A percentile compares a stretch with the other conserved stretches of the same genome.
Evolutionary conservation across 2,888 invertebrate genomes (phyloP).

Genomic region (Macrosoma leucophasiata): DNA sequence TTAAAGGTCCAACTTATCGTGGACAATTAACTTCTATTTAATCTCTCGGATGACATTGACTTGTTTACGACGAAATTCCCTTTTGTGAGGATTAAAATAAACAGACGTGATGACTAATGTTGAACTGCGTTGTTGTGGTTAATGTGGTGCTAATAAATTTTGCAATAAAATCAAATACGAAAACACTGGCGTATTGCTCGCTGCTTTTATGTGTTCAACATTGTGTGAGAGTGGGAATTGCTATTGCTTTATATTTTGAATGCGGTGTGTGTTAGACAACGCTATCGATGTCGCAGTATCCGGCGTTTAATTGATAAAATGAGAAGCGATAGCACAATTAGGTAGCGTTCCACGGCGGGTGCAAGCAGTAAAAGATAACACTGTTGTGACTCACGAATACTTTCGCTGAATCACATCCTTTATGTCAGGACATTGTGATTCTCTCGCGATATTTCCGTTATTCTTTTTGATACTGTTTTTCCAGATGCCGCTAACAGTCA

Average conservation of each 20-base stretch:
- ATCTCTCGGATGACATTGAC: slow-evolving; percentile 34
- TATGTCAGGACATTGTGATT: slow-evolving; percentile 44
- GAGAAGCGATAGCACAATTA: slow-evolving; percentile 35
- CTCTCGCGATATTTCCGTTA: slow-evolving; percentile 42
- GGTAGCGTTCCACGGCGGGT: slow-evolving; percentile 38
- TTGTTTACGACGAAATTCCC: slow-evolving; percentile 32
- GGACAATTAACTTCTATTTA: slow-evolving; percentile 45
- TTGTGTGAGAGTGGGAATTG: slow-evolving; percentile 25
- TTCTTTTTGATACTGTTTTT: slow-evolving; percentile 52
- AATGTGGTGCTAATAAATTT: slow-evolving; percentile 36
- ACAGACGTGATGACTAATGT: slow-evolving; percentile 35
- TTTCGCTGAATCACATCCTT: slow-evolving; percentile 58
- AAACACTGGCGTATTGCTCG: too few relatives aligned
- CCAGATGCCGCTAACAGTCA: slow-evolving; percentile 49
- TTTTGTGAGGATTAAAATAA: slow-evolving; percentile 27
- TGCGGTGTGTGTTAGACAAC: slow-evolving; percentile 37
- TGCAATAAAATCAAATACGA: slow-evolving; percentile 31
- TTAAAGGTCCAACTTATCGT: slow-evolving; percentile 51
- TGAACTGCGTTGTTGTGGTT: slow-evolving; percentile 34
- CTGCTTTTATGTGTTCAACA: too few relatives aligned
- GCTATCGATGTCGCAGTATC: slow-evolving; percentile 44
- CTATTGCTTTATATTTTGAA: slow-evolving; percentile 8
- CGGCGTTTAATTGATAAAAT: slow-evolving; percentile 55
- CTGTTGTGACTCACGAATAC: slow-evolving; percentile 46
- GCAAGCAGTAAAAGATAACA: slow-evolving; percentile 57